phyloP scores from a whole-genome alignment of 1,140 invertebrate genomes.

The Colletes gigas region DNA sequence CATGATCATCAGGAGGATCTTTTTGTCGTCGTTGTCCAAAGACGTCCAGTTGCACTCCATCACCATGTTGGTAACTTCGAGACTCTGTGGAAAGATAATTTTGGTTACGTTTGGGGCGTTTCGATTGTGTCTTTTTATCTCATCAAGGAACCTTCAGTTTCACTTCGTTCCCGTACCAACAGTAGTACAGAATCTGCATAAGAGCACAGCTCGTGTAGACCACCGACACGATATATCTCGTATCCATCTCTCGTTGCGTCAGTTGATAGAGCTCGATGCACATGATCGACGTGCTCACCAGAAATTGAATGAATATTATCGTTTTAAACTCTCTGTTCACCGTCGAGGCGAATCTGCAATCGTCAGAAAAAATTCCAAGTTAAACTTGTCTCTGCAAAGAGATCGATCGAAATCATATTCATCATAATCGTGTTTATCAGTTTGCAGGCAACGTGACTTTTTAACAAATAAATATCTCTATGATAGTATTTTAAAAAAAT shows the following conservation, averaged over 20 bases:
- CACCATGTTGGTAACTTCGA: conserved; percentile 15
- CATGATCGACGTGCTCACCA: conserved; percentile 43
- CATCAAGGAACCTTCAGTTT: conserved; percentile 55
- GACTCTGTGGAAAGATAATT: background rate
- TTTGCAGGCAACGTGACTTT: no score
- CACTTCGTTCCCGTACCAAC: conserved; percentile 83
- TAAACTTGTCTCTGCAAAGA: no score
- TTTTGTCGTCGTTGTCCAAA: background rate
- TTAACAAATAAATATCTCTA: no score
- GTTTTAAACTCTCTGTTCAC: conserved; percentile 50
- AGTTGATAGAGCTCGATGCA: conserved; percentile 56
- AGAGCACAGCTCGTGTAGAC: conserved; percentile 51
- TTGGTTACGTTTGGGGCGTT: no score
- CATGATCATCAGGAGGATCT: conserved; percentile 47
- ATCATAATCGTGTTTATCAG: no score
- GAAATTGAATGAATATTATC: conserved; percentile 56
- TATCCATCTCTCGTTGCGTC: conserved; percentile 73
- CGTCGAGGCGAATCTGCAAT: conserved; percentile 33
- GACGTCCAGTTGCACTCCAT: conserved; percentile 38
- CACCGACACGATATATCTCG: conserved; percentile 58
- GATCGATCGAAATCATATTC: no score
- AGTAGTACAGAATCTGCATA: conserved; percentile 79
- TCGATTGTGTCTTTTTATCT: no score
- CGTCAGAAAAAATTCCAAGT: no score
- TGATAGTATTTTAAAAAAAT: no score